Evolutionary conservation across 2,888 invertebrate genomes (phyloP).

Genomic region (Furcula furcula): DNA sequence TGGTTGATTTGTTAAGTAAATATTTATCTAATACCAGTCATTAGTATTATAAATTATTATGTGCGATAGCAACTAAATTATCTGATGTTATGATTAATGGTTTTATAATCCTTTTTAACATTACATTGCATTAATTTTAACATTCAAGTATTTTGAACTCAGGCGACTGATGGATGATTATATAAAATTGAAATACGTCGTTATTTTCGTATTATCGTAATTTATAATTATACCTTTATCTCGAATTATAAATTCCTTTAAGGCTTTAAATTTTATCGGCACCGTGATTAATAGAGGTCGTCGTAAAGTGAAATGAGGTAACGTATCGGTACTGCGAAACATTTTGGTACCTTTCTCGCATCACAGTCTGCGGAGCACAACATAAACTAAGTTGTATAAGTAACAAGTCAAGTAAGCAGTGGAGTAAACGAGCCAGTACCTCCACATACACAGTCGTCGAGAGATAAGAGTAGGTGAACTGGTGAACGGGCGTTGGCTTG

Average conservation of each 20-base stretch:
- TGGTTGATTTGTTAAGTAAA: too few species aligned
- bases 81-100: too few species aligned
- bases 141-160: too few species aligned
- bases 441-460: conserved; percentile 52
- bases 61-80: too few species aligned
- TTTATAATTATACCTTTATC: too few species aligned
- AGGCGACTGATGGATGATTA: too few species aligned
- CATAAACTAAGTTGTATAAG: conserved; percentile 40
- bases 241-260: conserved; percentile 26
- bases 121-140: too few species aligned
- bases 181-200: too few species aligned
- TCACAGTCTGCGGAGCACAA: conserved; percentile 25
- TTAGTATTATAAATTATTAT: too few species aligned
- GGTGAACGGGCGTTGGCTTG: conserved; percentile 74
- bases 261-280: conserved; percentile 28
- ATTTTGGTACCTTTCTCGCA: conserved; percentile 31
- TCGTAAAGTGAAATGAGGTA: conserved; percentile 21
- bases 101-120: too few species aligned
- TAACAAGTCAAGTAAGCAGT: conserved; percentile 58
- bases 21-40: too few species aligned
- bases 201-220: too few species aligned
- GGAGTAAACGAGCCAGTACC: conserved; percentile 45
- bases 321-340: conserved; percentile 12
- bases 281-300: conserved; percentile 24
- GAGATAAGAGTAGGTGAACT: conserved; percentile 76